Conservation (phyloP, 2,797 vertebrate species). For the Siniperca obscura region DNA sequence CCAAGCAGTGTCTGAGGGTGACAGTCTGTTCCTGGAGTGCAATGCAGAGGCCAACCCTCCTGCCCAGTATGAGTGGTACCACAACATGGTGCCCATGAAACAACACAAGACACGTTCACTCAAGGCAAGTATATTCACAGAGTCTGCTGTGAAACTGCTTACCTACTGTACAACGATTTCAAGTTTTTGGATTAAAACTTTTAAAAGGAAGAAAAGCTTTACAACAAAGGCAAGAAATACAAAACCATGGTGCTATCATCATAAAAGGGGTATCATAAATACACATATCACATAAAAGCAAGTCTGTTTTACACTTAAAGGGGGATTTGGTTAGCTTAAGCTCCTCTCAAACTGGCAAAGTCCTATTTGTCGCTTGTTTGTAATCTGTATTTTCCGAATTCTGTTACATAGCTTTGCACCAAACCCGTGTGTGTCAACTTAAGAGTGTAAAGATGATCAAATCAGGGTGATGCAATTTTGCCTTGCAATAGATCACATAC, state of each 20-base stretch:
- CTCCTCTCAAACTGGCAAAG: neutral
- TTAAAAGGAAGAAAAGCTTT: neutral
- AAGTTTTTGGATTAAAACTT: neutral
- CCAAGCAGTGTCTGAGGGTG: slow-evolving; percentile 82
- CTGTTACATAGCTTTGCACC: neutral
- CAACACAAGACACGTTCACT: slow-evolving; percentile 73
- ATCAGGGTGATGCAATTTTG: neutral
- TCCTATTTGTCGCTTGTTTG: neutral
- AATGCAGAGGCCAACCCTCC: slow-evolving; percentile 85
- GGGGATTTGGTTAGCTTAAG: neutral
- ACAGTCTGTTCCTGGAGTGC: slow-evolving; percentile 84
- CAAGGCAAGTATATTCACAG: slow-evolving; percentile 72
- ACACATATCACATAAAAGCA: neutral
- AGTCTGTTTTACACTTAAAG: neutral
- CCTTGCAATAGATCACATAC: neutral
- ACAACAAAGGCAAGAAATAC: neutral
- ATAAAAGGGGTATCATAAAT: neutral
- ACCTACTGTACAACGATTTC: neutral
- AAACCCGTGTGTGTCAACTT: neutral
- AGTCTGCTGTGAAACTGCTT: slow-evolving; percentile 5
- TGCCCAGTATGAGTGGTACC: slow-evolving; percentile 90
- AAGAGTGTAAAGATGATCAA: neutral
- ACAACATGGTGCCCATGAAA: slow-evolving; percentile 77
- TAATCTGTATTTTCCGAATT: neutral
- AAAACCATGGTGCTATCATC: neutral